A percentile compares a stretch with the other conserved stretches of the same genome.
phyloP scores from a whole-genome alignment of 2,113 vertebrate genomes.

The Smithornis capensis region DNA sequence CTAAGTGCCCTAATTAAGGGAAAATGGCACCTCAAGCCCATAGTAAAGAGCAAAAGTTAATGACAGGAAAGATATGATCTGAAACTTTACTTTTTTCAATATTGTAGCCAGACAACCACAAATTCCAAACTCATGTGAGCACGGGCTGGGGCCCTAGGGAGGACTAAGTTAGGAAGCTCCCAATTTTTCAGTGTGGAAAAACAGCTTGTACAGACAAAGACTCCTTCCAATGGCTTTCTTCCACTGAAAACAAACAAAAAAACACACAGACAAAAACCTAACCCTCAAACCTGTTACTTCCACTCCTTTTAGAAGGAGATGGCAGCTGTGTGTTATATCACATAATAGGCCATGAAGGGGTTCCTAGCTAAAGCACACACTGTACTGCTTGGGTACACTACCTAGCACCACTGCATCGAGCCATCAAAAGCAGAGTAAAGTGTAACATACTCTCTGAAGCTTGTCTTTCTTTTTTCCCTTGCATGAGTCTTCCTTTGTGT shows the following conservation, averaged over 20 bases:
- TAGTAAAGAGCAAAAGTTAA: not conserved
- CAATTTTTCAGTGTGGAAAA: not conserved
- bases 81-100: not conserved
- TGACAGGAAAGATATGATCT: not conserved
- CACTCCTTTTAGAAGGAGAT: not conserved
- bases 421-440: not conserved
- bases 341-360: not conserved
- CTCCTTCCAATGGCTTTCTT: not conserved
- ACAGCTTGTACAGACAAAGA: accelerated
- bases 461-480: not conserved
- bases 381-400: not conserved
- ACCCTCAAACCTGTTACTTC: not conserved
- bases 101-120: not conserved
- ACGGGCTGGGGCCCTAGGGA: not conserved
- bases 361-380: not conserved
- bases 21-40: not conserved
- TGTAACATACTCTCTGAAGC: not conserved
- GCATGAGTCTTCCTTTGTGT: not conserved
- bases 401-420: not conserved
- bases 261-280: too few relatives aligned
- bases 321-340: not conserved
- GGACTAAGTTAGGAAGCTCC: not conserved
- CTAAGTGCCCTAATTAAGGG: not conserved
- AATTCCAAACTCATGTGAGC: accelerated
- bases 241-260: not conserved